phyloP scores from a whole-genome alignment of 2,888 invertebrate species.

The Stenoptilia bipunctidactyla region DNA sequence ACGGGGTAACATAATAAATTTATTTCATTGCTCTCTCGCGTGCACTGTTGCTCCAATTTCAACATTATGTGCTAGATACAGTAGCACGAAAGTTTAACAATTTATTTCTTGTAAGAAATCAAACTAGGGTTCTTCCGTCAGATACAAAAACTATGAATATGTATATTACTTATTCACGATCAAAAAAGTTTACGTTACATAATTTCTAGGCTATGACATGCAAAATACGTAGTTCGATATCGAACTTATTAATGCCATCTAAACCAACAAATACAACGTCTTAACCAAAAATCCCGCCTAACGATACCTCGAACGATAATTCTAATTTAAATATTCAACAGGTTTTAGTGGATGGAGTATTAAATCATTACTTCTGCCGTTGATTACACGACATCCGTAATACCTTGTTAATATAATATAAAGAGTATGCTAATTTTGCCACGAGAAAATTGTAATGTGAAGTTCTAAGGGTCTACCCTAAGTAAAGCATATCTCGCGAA shows the following conservation, averaged over 20 bases:
- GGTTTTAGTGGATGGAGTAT: conserved; percentile 36
- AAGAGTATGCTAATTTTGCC: conserved; percentile 1
- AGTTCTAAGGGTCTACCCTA: background rate
- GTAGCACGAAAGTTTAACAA: too few species aligned
- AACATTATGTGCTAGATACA: conserved; percentile 4
- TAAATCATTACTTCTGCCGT: conserved; percentile 32
- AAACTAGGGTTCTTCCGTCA: too few species aligned
- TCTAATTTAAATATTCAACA: conserved; percentile 56
- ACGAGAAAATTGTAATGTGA: background rate
- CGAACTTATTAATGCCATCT: too few species aligned
- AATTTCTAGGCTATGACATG: too few species aligned
- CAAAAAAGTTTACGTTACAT: too few species aligned
- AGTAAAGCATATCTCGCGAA: too few species aligned
- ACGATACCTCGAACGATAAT: conserved; percentile 23
- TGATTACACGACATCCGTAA: conserved; percentile 23
- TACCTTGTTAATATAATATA: conserved; percentile 7
- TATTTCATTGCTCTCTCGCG: conserved; percentile 15
- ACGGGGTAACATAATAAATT: conserved; percentile 14
- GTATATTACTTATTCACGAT: too few species aligned
- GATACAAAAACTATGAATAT: too few species aligned
- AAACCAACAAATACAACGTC: background rate
- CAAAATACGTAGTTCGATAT: too few species aligned
- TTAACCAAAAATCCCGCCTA: conserved; percentile 10
- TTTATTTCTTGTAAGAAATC: too few species aligned
- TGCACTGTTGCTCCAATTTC: conserved; percentile 12